Percentiles rank a stretch among this genome's conserved stretches.
These are phyloP conservation scores for Ormyrus pomaceus DNA, from an alignment of 2,888 invertebrate species.

Conservation along the genomic window DNA sequence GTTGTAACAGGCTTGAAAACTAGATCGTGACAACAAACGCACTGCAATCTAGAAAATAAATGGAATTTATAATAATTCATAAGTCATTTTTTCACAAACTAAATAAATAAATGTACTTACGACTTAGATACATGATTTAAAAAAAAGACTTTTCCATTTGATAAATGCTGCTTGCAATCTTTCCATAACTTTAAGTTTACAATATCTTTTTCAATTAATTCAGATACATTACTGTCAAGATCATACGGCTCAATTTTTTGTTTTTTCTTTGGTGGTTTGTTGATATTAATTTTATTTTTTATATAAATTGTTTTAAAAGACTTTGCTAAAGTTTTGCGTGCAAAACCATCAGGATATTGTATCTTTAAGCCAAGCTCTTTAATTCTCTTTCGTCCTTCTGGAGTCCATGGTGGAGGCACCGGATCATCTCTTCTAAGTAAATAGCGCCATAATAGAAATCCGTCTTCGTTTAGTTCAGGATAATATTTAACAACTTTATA, in stretches of 20 bases:
- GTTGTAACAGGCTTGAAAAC: conserved; percentile 85
- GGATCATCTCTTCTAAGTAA: conserved; percentile 86
- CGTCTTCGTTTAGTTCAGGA: conserved; percentile 85
- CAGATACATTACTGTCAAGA: conserved; percentile 72
- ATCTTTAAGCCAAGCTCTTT: conserved; percentile 63
- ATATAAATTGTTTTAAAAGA: conserved; percentile 60
- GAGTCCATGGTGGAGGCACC: conserved; percentile 87
- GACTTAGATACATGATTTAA: conserved; percentile 41
- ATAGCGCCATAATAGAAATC: conserved; percentile 88
- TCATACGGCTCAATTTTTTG: conserved; percentile 62
- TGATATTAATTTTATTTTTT: conserved; percentile 60
- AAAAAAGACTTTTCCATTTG: conserved; percentile 35
- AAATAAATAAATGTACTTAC: conserved; percentile 19
- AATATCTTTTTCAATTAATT: conserved; percentile 77
- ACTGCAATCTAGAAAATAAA: conserved; percentile 77
- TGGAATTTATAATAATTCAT: too few relatives aligned
- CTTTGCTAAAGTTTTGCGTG: conserved; percentile 76
- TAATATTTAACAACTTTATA: conserved; percentile 92
- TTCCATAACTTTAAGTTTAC: conserved; percentile 83
- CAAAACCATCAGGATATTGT: conserved; percentile 83
- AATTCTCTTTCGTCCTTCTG: conserved; percentile 79
- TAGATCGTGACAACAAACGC: conserved; percentile 87
- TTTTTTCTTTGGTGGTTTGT: conserved; percentile 59
- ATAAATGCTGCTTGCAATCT: conserved; percentile 68
- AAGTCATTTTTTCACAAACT: neutral